Conservation (phyloP, 2,888 invertebrate genomes). For the Lycophotia porphyrea region DNA sequence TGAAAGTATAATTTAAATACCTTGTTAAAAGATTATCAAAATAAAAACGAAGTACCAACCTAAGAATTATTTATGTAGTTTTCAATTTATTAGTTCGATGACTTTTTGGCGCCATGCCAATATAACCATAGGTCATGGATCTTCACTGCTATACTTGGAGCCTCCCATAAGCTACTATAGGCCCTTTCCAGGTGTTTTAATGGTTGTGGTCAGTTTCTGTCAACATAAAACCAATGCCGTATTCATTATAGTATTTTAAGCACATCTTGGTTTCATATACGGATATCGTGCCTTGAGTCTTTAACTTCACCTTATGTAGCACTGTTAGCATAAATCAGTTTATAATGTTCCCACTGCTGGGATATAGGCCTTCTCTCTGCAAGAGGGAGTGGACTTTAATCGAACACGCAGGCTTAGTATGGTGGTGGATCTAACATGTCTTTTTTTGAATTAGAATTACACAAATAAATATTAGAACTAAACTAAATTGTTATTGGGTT, state of each 20-base stretch:
- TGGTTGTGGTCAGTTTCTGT: constrained; percentile 33
- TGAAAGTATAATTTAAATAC: background rate
- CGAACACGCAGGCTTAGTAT: background rate
- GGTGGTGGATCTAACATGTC: background rate
- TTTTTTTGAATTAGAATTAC: background rate
- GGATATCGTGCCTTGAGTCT: background rate
- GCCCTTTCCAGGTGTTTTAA: constrained; percentile 22
- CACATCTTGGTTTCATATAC: background rate
- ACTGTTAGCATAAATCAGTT: background rate
- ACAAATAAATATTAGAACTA: background rate
- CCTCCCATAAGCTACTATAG: constrained; percentile 21
- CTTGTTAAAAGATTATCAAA: background rate
- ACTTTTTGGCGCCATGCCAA: constrained; percentile 41
- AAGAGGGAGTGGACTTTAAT: background rate
- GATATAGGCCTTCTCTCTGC: background rate
- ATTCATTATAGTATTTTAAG: background rate
- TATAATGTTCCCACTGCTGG: background rate
- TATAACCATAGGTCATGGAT: constrained; percentile 49
- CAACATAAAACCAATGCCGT: constrained; percentile 4
- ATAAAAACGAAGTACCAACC: too few relatives aligned
- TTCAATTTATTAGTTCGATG: constrained; percentile 26
- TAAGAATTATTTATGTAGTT: constrained; percentile 5
- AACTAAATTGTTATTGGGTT: too few relatives aligned
- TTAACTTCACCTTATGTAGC: background rate
- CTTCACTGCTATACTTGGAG: constrained; percentile 2